Conservation (phyloP, 2,797 vertebrate genomes). For the Mus caroli region DNA sequence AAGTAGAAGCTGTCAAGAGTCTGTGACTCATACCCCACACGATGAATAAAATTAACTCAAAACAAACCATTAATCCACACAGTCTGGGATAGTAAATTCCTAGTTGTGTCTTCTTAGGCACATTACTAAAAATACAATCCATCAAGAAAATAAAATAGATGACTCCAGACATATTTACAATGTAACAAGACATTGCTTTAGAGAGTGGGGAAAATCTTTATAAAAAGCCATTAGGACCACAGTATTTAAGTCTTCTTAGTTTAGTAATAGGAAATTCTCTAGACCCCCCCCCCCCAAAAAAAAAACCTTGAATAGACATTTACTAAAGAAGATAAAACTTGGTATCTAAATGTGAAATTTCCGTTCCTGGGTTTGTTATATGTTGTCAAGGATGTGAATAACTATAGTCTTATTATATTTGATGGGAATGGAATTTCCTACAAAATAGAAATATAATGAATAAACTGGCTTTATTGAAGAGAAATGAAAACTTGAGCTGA, state of each 20-base stretch:
- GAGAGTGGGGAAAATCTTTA: background rate
- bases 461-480: background rate
- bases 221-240: background rate
- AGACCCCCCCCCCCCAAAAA: background rate
- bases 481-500: background rate
- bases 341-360: background rate
- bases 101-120: background rate
- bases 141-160: slow-evolving; percentile 33
- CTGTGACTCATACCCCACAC: background rate
- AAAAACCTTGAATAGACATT: background rate
- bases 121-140: background rate
- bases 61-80: background rate
- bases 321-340: background rate
- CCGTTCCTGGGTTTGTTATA: background rate
- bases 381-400: background rate
- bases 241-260: slow-evolving; percentile 27
- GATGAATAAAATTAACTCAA: background rate
- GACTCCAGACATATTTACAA: background rate
- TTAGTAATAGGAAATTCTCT: background rate
- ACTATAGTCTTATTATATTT: background rate
- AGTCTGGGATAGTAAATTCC: background rate
- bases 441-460: background rate
- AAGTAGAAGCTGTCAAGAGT: background rate
- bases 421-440: background rate
- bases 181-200: background rate